A percentile compares a stretch with the other conserved stretches of the same genome.
Evolutionary conservation across 1,140 invertebrate species (phyloP).

Genomic region (Brevipalpus yothersi): DNA sequence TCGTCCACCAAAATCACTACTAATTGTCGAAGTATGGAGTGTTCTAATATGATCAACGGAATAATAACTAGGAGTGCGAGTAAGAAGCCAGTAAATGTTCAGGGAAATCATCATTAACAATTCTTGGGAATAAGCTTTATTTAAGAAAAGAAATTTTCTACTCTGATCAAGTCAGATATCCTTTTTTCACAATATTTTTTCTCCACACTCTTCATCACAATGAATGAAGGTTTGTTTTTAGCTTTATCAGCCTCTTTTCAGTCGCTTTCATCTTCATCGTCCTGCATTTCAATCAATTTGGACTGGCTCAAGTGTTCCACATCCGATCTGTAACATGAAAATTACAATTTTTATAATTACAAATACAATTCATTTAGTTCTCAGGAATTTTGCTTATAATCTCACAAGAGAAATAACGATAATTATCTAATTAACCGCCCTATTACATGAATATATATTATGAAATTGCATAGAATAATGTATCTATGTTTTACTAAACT

Average conservation of each 20-base stretch:
- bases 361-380: not conserved
- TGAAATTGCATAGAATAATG: not conserved
- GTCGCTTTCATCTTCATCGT: conserved; percentile 10
- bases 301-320: conserved; percentile 5
- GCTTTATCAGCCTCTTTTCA: not conserved
- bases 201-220: not conserved
- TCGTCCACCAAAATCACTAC: no score
- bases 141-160: not conserved
- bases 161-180: not conserved
- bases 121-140: not conserved
- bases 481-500: not conserved
- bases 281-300: conserved; percentile 7
- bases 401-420: not conserved
- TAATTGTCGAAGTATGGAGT: no score
- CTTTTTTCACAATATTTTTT: not conserved
- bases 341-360: not conserved
- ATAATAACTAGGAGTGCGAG: no score
- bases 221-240: not conserved
- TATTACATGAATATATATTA: not conserved
- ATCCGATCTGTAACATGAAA: conserved; percentile 1
- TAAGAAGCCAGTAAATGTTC: not conserved
- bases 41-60: no score
- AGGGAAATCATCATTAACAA: not conserved
- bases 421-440: not conserved
- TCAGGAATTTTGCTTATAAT: not conserved